These are phyloP conservation scores for Epinotia bilunana DNA, from an alignment of 2,888 invertebrate species.

Conservation along the genomic window DNA sequence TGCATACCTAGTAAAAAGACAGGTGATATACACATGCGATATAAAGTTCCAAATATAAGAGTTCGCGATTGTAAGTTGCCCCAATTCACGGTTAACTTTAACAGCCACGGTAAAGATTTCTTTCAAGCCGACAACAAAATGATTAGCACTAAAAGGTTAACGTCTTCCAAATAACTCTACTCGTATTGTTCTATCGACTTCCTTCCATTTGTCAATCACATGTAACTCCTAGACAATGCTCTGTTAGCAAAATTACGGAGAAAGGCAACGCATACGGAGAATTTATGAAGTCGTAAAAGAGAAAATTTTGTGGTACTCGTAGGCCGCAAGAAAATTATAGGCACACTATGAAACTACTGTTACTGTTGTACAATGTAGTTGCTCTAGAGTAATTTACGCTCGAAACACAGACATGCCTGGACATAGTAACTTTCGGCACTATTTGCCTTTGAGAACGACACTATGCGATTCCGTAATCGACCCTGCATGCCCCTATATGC, in stretches of 20 bases:
- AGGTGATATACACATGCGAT: too few relatives aligned
- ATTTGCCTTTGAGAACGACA: too few relatives aligned
- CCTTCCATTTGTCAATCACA: conserved; percentile 18
- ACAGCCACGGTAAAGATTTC: not conserved
- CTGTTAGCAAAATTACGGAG: conserved; percentile 23
- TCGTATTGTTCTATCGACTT: conserved; percentile 25
- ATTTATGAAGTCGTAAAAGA: conserved; percentile 32
- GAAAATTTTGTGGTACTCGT: conserved; percentile 6
- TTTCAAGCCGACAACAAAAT: conserved; percentile 1
- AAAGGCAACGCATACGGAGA: conserved; percentile 19
- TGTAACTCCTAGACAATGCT: conserved; percentile 25
- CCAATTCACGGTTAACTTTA: not conserved
- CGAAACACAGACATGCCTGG: too few relatives aligned
- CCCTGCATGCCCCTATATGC: too few relatives aligned
- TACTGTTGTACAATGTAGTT: too few relatives aligned
- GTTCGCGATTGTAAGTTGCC: too few relatives aligned
- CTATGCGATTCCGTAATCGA: too few relatives aligned
- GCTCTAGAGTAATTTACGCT: not conserved
- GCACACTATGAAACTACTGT: conserved; percentile 6
- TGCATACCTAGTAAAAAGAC: too few relatives aligned
- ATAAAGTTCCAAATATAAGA: too few relatives aligned
- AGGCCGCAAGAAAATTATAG: conserved; percentile 3
- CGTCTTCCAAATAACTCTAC: conserved; percentile 16
- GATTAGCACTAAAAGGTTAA: conserved; percentile 13
- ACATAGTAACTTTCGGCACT: too few relatives aligned